Conservation (phyloP, 2,888 invertebrate species). For the Brenthis hecate region DNA sequence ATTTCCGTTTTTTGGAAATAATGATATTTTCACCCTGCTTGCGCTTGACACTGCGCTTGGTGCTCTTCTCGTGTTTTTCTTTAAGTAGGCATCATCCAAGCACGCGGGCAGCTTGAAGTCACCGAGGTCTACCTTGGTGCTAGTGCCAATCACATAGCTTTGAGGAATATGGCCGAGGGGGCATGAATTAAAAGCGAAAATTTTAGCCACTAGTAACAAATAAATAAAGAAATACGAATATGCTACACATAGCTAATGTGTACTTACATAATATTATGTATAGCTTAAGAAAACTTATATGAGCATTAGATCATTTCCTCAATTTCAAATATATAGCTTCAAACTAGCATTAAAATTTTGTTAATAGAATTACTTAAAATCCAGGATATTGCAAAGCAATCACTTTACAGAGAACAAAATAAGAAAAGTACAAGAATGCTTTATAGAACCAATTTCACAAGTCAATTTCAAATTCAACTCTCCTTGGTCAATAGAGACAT, state of each 20-base stretch:
- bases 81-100: conserved; percentile 96
- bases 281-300: too few relatives aligned
- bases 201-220: too few relatives aligned
- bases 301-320: neutral
- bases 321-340: neutral
- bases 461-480: conserved; percentile 39
- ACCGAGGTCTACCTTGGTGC: conserved; percentile 92
- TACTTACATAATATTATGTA: too few relatives aligned
- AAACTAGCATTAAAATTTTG: neutral
- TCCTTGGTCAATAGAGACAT: conserved; percentile 41
- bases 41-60: conserved; percentile 85
- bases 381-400: conserved; percentile 24
- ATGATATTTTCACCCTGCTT: conserved; percentile 97
- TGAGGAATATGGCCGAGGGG: conserved; percentile 97
- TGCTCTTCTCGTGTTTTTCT: conserved; percentile 89
- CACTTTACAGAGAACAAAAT: conserved; percentile 22
- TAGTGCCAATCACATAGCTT: conserved; percentile 96
- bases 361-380: conserved; percentile 11
- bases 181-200: conserved; percentile 89
- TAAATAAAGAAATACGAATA: too few relatives aligned
- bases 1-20: conserved; percentile 94
- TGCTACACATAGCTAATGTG: too few relatives aligned
- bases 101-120: conserved; percentile 91
- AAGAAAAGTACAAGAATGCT: conserved; percentile 32
- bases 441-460: conserved; percentile 36